phyloP scores from a whole-genome alignment of 2,888 invertebrate species.

The Andrena dorsata region DNA sequence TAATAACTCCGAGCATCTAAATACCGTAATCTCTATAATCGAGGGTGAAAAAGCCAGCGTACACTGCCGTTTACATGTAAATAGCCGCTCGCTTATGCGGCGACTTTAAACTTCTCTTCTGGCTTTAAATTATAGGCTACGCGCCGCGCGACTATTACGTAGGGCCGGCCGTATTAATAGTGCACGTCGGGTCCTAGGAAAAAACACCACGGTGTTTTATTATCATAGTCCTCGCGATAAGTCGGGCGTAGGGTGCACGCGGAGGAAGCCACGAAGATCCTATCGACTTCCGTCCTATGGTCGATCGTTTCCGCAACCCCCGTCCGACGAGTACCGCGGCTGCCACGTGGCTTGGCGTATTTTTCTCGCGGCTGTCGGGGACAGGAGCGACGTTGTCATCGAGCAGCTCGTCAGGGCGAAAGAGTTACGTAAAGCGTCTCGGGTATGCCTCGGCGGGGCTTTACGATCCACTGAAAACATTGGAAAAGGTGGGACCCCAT shows the following conservation, averaged over 20 bases:
- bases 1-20: constrained; percentile 47
- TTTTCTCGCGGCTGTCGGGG: constrained; percentile 50
- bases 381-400: constrained; percentile 54
- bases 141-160: constrained; percentile 49
- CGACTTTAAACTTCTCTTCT: constrained; percentile 59
- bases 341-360: constrained; percentile 14
- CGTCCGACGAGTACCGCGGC: background rate
- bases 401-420: constrained; percentile 48
- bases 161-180: constrained; percentile 59
- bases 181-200: constrained; percentile 36
- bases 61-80: constrained; percentile 18
- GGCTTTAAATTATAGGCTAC: constrained; percentile 67
- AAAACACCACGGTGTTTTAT: constrained; percentile 31
- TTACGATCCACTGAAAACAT: constrained; percentile 48
- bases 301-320: constrained; percentile 8
- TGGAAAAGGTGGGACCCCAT: constrained; percentile 39
- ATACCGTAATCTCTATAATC: constrained; percentile 56
- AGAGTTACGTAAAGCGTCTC: constrained; percentile 65
- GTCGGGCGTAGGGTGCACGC: background rate
- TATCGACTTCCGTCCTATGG: background rate
- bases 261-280: background rate
- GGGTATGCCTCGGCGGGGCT: constrained; percentile 23
- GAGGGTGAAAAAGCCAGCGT: constrained; percentile 22
- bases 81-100: constrained; percentile 14
- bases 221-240: constrained; percentile 27